Evolutionary conservation across 2,113 vertebrate species (phyloP).

Genomic region (Mesoclemmys tuberculata): DNA sequence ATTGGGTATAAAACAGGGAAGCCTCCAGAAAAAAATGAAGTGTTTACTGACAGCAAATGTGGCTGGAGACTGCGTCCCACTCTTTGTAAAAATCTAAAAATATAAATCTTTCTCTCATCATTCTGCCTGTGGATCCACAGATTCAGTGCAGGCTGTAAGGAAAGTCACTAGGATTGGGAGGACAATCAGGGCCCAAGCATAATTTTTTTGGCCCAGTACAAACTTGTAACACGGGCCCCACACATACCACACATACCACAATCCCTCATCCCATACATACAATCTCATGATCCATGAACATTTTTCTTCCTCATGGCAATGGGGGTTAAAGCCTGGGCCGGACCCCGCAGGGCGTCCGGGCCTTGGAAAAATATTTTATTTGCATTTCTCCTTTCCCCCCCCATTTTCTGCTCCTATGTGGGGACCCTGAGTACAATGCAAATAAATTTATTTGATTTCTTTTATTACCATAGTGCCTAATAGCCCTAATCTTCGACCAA

Average conservation of each 20-base stretch:
- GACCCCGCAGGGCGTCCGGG: too few species aligned
- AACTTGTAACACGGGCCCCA: too few species aligned
- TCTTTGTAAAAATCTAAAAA: background rate
- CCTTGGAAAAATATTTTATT: too few species aligned
- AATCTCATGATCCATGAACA: too few species aligned
- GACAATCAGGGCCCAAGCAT: too few species aligned
- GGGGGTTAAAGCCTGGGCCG: too few species aligned
- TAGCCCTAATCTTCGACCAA: background rate
- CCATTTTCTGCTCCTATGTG: too few species aligned
- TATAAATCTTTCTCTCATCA: background rate
- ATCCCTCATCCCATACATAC: too few species aligned
- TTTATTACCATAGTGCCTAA: background rate
- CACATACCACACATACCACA: too few species aligned
- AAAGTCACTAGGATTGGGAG: background rate
- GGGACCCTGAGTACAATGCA: background rate
- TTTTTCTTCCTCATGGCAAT: too few species aligned
- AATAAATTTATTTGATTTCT: background rate
- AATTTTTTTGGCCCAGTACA: too few species aligned
- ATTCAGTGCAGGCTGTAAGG: background rate
- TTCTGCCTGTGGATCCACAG: background rate
- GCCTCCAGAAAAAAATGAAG: background rate
- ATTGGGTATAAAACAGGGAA: background rate
- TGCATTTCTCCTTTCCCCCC: too few species aligned
- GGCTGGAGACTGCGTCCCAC: background rate
- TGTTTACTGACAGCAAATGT: background rate